A percentile compares a stretch with the other conserved stretches of the same genome.
Conservation (phyloP, 2,113 vertebrate species). For the Mystacornis crossleyi region DNA sequence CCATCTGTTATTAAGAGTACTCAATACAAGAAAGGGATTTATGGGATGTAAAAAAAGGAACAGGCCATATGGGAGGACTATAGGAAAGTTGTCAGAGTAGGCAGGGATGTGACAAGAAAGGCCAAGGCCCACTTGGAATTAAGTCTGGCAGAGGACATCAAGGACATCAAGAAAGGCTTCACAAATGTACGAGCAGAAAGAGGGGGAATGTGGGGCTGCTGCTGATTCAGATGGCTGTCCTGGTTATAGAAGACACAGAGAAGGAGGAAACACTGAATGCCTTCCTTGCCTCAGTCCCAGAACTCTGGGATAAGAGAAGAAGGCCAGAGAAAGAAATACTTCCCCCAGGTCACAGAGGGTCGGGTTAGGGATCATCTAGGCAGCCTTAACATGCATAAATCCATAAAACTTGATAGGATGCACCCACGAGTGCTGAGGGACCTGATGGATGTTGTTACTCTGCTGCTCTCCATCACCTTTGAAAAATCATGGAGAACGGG, state of each 20-base stretch:
- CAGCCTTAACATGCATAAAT: neutral
- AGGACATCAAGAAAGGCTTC: neutral
- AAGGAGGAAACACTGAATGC: neutral
- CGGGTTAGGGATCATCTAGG: neutral
- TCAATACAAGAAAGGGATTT: neutral
- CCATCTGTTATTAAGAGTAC: neutral
- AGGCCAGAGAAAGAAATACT: neutral
- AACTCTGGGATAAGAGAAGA: neutral
- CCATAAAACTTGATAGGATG: neutral
- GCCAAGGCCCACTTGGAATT: neutral
- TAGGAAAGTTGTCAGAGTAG: neutral
- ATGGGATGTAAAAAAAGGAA: neutral
- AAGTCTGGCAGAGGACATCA: neutral
- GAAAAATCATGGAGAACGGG: neutral
- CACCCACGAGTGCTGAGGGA: neutral
- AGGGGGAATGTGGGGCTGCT: neutral
- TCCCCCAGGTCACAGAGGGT: rapidly evolving
- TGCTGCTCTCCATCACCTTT: neutral
- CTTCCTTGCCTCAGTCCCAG: neutral
- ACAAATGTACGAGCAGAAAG: neutral
- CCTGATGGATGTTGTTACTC: neutral
- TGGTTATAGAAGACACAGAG: neutral
- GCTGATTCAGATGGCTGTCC: neutral
- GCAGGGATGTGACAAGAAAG: neutral
- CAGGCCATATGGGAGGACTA: neutral